Evolutionary conservation across 2,797 vertebrate species (phyloP).

Genomic region (Triplophysa bombifrons): DNA sequence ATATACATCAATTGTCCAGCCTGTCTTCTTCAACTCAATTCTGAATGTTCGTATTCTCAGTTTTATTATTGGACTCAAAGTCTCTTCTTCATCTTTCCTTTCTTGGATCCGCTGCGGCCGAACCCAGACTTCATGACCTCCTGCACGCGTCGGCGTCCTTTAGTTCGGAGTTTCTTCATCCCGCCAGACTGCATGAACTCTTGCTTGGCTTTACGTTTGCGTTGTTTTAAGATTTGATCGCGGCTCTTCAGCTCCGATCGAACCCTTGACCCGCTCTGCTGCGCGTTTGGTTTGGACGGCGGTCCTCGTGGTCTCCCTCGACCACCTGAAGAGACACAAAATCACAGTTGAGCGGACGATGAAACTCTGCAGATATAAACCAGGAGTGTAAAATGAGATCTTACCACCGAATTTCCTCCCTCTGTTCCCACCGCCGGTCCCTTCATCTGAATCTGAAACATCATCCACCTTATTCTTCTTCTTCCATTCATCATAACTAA

Average conservation of each 20-base stretch:
- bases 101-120: conserved; percentile 78
- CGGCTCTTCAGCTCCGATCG: conserved; percentile 86
- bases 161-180: conserved; percentile 79
- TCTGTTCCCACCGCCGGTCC: conserved; percentile 55
- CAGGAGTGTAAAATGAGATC: background rate
- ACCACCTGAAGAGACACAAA: conserved; percentile 37
- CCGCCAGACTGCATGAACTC: conserved; percentile 89
- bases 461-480: conserved; percentile 93
- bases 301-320: conserved; percentile 20
- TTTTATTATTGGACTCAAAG: conserved; percentile 65
- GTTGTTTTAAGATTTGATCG: conserved; percentile 91
- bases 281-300: conserved; percentile 2
- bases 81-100: conserved; percentile 87
- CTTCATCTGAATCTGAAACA: conserved; percentile 73
- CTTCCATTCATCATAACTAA: conserved; percentile 97
- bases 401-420: conserved; percentile 58
- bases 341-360: background rate
- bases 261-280: conserved; percentile 57
- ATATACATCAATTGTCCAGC: background rate
- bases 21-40: background rate
- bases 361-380: background rate
- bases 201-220: conserved; percentile 82
- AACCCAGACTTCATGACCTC: conserved; percentile 88
- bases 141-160: conserved; percentile 73
- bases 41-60: background rate